Evolutionary conservation across 2,888 invertebrate species (phyloP).

Genomic region (Tortricodes alternella): DNA sequence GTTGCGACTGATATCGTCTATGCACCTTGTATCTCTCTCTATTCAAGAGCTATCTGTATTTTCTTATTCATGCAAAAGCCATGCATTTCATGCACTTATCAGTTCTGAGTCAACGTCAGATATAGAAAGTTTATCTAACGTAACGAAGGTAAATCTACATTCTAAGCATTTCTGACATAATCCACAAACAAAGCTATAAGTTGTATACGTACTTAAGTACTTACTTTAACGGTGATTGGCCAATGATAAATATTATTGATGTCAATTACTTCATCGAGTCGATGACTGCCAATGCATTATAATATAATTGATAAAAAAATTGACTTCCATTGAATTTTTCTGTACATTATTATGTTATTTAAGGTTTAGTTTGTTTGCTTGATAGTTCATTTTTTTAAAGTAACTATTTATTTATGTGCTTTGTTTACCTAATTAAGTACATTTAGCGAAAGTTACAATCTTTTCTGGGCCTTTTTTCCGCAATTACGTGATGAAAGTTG

Average conservation of each 20-base stretch:
- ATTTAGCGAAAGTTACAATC: conserved; percentile 30
- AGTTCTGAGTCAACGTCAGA: not conserved
- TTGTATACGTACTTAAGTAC: too few relatives aligned
- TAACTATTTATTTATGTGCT: too few relatives aligned
- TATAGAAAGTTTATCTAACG: conserved; percentile 14
- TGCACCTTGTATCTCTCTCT: too few relatives aligned
- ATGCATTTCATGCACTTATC: too few relatives aligned
- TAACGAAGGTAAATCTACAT: too few relatives aligned
- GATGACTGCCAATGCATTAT: conserved; percentile 8
- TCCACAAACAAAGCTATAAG: not conserved
- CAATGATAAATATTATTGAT: conserved; percentile 9
- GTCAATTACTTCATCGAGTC: not conserved
- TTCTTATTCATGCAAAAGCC: too few relatives aligned
- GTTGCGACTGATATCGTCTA: too few relatives aligned
- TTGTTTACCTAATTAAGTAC: not conserved
- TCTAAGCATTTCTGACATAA: conserved; percentile 7
- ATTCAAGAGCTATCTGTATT: too few relatives aligned
- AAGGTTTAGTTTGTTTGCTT: too few relatives aligned
- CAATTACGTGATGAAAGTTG: conserved; percentile 34
- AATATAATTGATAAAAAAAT: not conserved
- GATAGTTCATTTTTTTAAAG: not conserved
- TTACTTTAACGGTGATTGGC: conserved; percentile 10
- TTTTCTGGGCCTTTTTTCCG: conserved; percentile 31
- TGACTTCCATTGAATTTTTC: too few relatives aligned
- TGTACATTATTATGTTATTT: not conserved